phyloP scores from a whole-genome alignment of 1,140 invertebrate genomes.

The Drosophila setifemur region DNA sequence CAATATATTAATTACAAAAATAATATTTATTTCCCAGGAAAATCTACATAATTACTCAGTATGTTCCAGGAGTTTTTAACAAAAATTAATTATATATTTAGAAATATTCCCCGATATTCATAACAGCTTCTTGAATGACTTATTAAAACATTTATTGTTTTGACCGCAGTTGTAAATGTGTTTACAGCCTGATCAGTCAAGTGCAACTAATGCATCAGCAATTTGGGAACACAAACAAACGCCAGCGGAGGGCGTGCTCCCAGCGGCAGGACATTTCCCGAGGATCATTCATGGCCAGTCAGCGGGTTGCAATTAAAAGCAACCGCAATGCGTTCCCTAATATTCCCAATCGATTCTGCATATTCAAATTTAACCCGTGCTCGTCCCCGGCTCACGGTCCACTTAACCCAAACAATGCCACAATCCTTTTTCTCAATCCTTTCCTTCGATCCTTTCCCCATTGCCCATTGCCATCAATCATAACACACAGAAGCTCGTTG shows the following conservation, averaged over 20 bases:
- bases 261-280: slow-evolving; percentile 68
- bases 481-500: slow-evolving; percentile 33
- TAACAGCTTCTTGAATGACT: no score
- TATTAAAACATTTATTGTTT: slow-evolving; percentile 3
- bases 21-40: no score
- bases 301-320: slow-evolving; percentile 76
- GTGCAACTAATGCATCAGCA: slow-evolving; percentile 55
- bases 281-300: slow-evolving; percentile 61
- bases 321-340: slow-evolving; percentile 50
- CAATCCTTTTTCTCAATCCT: slow-evolving; percentile 31
- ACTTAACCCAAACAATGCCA: slow-evolving; percentile 58
- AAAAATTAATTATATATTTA: no score
- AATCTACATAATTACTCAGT: not conserved
- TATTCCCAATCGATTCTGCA: slow-evolving; percentile 23
- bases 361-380: slow-evolving; percentile 68
- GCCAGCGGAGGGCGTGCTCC: slow-evolving; percentile 67
- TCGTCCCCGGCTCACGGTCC: slow-evolving; percentile 33
- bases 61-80: no score
- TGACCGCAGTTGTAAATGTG: slow-evolving; percentile 4
- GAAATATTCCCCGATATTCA: no score
- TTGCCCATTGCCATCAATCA: slow-evolving; percentile 72
- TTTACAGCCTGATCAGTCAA: slow-evolving; percentile 35
- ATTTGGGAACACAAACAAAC: slow-evolving; percentile 65
- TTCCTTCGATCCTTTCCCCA: slow-evolving; percentile 9
- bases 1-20: no score